These are phyloP conservation scores for Dromiciops gliroides DNA, from an alignment of 2,113 vertebrate genomes.

Conservation along the genomic window DNA sequence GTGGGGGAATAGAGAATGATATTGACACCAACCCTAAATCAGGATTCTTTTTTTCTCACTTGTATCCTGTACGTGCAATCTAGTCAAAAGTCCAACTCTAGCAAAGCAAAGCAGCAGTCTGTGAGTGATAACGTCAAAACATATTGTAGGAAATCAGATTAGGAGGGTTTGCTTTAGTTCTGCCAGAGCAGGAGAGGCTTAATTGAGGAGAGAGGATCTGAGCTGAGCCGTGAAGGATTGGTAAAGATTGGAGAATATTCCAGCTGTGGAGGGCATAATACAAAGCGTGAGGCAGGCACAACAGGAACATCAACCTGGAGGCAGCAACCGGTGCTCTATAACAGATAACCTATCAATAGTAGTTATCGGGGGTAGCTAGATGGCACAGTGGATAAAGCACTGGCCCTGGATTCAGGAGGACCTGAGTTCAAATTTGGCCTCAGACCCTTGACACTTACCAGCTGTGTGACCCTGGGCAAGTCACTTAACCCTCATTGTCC, in stretches of 20 bases:
- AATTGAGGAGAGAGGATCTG: not conserved
- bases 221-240: not conserved
- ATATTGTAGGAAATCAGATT: not conserved
- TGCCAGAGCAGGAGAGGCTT: not conserved
- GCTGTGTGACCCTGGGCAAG: too few species aligned
- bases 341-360: too few species aligned
- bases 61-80: too few species aligned
- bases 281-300: not conserved
- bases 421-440: too few species aligned
- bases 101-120: not conserved
- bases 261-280: not conserved
- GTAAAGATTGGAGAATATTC: not conserved
- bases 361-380: too few species aligned
- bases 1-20: not conserved
- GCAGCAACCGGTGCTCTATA: too few species aligned
- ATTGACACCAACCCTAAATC: not conserved
- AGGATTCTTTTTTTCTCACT: not conserved
- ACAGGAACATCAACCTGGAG: not conserved
- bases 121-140: not conserved
- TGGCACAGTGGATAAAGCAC: too few species aligned
- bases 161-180: not conserved
- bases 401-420: too few species aligned
- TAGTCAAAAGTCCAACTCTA: not conserved
- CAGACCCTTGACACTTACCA: too few species aligned
- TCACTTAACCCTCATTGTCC: too few species aligned